A percentile compares a stretch with the other conserved stretches of the same genome.
Evolutionary conservation across 37 sponge, comb jelly and placozoan genomes (phyloP).

Genomic region (Agelas oroides): DNA sequence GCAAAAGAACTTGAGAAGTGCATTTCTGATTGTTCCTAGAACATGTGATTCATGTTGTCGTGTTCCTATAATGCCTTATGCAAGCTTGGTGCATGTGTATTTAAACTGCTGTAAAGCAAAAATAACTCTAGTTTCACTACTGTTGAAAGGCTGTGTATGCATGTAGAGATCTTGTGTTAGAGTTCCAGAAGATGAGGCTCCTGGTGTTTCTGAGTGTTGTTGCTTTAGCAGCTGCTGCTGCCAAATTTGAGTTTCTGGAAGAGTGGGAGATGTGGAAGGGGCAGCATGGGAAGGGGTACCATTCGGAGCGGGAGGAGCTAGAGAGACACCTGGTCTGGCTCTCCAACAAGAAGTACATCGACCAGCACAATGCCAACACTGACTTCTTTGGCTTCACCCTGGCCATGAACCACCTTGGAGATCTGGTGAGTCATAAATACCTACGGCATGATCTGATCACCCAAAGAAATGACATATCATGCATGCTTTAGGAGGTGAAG

Average conservation of each 20-base stretch:
- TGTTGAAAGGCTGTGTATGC: no score
- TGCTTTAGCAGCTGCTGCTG: conserved; percentile 6
- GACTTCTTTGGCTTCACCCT: conserved; percentile 70
- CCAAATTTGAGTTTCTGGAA: conserved; percentile 47
- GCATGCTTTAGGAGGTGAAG: no score
- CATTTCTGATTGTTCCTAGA: no score
- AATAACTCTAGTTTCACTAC: no score
- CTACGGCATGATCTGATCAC: no score
- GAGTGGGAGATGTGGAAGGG: conserved; percentile 75
- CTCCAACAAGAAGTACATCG: conserved; percentile 74
- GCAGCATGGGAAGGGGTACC: conserved; percentile 51
- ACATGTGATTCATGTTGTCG: no score
- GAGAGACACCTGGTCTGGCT: conserved; percentile 51
- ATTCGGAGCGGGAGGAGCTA: conserved; percentile 39
- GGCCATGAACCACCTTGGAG: conserved; percentile 78
- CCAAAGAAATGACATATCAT: no score
- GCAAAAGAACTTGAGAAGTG: no score
- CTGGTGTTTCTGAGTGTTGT: background rate
- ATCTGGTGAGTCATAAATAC: conserved; percentile 58
- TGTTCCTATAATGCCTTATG: no score
- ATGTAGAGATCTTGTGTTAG: no score
- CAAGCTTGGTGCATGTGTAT: no score
- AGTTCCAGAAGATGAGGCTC: background rate
- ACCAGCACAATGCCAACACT: conserved; percentile 67
- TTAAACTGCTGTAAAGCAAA: no score